Evolutionary conservation across 2,797 vertebrate species (phyloP), one percentile per base, ranked within the genome.

Genomic region (Astyanax mexicanus): DNA sequence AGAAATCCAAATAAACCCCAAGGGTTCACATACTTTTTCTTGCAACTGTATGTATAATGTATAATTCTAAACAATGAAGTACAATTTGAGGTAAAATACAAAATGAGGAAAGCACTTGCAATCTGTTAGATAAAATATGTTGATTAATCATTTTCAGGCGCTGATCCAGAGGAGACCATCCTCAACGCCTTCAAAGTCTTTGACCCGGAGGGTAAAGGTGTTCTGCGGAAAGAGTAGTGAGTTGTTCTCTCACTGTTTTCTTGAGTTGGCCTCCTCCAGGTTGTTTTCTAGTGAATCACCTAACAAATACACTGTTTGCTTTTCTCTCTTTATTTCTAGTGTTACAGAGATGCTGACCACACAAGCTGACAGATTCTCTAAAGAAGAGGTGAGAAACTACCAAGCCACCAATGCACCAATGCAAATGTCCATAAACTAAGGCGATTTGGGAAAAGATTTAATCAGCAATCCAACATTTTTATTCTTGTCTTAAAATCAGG

Each of bases 111-210:
- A n/a, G n/a, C n/a, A n/a, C n/a, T n/a, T n/a, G n/a, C n/a, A n/a
- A n/a, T n/a, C n/a, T n/a, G n/a, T n/a, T n/a, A n/a, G n/a, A n/a
- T n/a, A n/a, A n/a, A n/a, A n/a, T 42, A 4, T 3, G 9, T 42
- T 7, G 13, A 44, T 32, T 32, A 29, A 12, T 65, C 77, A 32
- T 25, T 1, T 60, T 0, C 83, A 98, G 97, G 97, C 45, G 95
- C 97, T 0, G 97, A 99, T 82, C 96, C 97, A 0, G 97, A 98
- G 83, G 97, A 99, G 84, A 98, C 96, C 5, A 98, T 98, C 87
- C 95, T 99, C 78, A 98, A 95, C 0, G 96, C 96, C 0, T 98
- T 99, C 88, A 98, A 98, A 91, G 96, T 99, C 81, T 98, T 99
- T 10, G 97, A 99, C 86, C 96, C 96, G 0, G 96, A 98, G 74